Conservation (phyloP, 2,113 vertebrate species). For the Desmodus rotundus region DNA sequence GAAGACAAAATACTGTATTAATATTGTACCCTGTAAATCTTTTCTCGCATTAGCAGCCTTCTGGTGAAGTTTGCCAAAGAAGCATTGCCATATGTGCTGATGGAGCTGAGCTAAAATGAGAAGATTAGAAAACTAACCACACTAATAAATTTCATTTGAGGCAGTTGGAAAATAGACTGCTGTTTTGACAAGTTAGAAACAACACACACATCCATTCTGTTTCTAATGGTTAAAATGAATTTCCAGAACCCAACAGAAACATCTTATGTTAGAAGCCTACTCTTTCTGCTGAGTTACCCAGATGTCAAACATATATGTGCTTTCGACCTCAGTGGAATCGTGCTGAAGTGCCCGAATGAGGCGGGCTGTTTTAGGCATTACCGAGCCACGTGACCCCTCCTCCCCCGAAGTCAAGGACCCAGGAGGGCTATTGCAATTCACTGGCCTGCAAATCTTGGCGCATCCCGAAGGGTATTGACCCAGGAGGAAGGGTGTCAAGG, state of each 20-base stretch:
- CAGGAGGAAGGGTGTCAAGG: not conserved
- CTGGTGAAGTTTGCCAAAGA: slow-evolving; percentile 59
- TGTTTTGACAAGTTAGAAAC: slow-evolving; percentile 68
- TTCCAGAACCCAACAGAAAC: slow-evolving; percentile 63
- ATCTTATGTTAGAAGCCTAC: slow-evolving; percentile 41
- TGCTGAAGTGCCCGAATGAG: not conserved
- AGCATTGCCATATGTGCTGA: slow-evolving; percentile 68
- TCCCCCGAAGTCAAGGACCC: not conserved
- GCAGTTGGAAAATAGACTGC: slow-evolving; percentile 51
- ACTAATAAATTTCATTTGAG: slow-evolving; percentile 65
- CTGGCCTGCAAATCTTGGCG: not conserved
- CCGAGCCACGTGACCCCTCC: not conserved
- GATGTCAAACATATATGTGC: slow-evolving; percentile 41
- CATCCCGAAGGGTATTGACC: not conserved
- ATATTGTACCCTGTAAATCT: slow-evolving; percentile 70
- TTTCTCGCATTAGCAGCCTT: slow-evolving; percentile 72
- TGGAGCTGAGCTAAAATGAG: slow-evolving; percentile 57
- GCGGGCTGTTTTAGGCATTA: not conserved
- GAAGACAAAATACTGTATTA: slow-evolving; percentile 66
- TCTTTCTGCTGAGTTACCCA: slow-evolving; percentile 56
- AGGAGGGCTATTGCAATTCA: not conserved
- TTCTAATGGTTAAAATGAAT: slow-evolving; percentile 48
- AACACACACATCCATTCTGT: slow-evolving; percentile 54
- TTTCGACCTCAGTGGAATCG: not conserved
- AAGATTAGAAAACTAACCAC: slow-evolving; percentile 69